Evolutionary conservation across 2,888 invertebrate genomes (phyloP).

Genomic region (Exocentrus adspersus): DNA sequence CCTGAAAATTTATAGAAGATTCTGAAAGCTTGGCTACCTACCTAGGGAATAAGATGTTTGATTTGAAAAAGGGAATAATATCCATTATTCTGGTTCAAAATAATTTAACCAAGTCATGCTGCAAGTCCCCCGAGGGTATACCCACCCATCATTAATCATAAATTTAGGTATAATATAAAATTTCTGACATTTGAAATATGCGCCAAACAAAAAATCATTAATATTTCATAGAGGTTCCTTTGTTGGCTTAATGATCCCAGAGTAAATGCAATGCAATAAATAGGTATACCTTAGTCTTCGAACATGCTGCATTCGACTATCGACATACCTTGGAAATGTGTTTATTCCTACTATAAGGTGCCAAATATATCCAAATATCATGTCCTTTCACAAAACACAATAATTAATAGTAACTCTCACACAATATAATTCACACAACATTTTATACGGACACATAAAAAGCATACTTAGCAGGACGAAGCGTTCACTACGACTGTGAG

Average conservation of each 20-base stretch:
- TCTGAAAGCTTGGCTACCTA: conserved; percentile 47
- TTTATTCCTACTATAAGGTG: conserved; percentile 38
- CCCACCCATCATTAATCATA: conserved; percentile 63
- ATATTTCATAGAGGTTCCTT: conserved; percentile 66
- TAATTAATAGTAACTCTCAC: conserved; percentile 47
- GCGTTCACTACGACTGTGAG: conserved; percentile 57
- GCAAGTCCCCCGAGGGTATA: conserved; percentile 60
- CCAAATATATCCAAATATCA: conserved; percentile 38
- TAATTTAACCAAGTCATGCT: conserved; percentile 58
- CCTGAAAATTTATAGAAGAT: conserved; percentile 57
- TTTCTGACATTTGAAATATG: conserved; percentile 62
- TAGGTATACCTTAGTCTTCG: conserved; percentile 34
- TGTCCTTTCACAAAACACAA: conserved; percentile 48
- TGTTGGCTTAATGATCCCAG: conserved; percentile 58
- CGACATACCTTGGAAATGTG: conserved; percentile 39
- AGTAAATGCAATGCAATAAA: conserved; percentile 44
- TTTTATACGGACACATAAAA: conserved; percentile 52
- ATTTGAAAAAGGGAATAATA: conserved; percentile 45
- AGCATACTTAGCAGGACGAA: conserved; percentile 54
- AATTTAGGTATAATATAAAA: conserved; percentile 61
- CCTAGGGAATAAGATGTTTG: conserved; percentile 39
- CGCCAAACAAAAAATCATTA: conserved; percentile 63
- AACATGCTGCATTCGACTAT: conserved; percentile 19
- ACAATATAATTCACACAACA: conserved; percentile 54
- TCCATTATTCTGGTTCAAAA: conserved; percentile 56